phyloP scores from a whole-genome alignment of 2,888 invertebrate species.

The Yponomeuta plumbellus region DNA sequence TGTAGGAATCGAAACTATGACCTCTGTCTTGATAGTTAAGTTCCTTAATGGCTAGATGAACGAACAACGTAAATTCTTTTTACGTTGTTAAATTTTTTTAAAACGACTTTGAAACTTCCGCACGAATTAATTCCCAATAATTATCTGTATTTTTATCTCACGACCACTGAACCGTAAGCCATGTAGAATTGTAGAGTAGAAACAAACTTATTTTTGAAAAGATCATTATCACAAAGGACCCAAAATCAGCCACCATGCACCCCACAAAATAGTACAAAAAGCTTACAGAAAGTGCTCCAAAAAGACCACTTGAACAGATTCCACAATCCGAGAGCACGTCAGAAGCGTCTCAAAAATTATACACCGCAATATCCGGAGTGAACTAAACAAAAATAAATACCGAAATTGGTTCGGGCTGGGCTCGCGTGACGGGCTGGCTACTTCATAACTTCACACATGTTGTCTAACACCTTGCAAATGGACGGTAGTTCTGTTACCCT shows the following conservation, averaged over 20 bases:
- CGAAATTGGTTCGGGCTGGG: background rate
- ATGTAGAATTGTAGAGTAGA: no score
- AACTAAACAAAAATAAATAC: slow-evolving; percentile 2
- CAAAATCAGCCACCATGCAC: background rate
- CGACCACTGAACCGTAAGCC: no score
- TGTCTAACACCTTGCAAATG: background rate
- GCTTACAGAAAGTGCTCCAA: background rate
- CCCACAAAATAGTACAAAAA: background rate
- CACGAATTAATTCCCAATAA: no score
- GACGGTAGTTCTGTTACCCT: background rate
- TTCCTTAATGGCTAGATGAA: no score
- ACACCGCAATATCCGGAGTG: background rate
- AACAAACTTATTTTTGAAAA: background rate
- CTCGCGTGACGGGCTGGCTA: background rate
- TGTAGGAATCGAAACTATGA: no score
- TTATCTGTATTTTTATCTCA: no score
- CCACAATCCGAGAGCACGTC: background rate
- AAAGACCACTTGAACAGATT: background rate
- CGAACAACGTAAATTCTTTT: no score
- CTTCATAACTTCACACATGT: background rate
- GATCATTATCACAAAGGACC: background rate
- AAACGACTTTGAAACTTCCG: no score
- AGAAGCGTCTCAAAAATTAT: background rate
- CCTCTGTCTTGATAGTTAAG: no score
- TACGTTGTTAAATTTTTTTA: no score